Evolutionary conservation across 2,888 invertebrate species (phyloP).

Genomic region (Drosophila robusta): DNA sequence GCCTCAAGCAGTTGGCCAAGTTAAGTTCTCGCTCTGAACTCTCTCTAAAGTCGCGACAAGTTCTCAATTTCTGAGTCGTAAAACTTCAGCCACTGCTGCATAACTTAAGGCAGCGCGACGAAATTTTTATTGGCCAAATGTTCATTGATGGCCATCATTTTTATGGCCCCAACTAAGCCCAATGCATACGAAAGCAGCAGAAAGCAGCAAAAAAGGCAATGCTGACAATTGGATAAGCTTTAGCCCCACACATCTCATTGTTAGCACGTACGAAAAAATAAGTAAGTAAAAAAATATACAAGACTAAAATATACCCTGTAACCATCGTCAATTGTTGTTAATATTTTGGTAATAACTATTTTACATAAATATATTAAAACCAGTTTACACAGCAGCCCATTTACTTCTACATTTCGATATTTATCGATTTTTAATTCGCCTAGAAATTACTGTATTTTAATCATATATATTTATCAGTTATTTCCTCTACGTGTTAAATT

Average conservation of each 20-base stretch:
- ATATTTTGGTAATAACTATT: too few species aligned
- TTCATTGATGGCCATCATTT: constrained; percentile 48
- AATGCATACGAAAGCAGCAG: constrained; percentile 35
- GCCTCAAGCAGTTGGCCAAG: not conserved
- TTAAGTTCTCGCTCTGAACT: not conserved
- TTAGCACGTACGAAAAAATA: constrained; percentile 2
- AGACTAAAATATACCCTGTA: not conserved
- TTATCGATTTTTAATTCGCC: too few species aligned
- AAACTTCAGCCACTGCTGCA: constrained; percentile 32
- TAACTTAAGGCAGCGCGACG: constrained; percentile 30
- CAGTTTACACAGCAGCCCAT: too few species aligned
- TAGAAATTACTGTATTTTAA: too few species aligned
- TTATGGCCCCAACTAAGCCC: constrained; percentile 29
- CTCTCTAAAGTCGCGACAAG: constrained; percentile 5
- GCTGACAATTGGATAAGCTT: constrained; percentile 42
- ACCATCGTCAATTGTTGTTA: too few species aligned
- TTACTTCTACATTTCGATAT: too few species aligned
- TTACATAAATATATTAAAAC: too few species aligned
- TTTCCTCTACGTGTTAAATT: too few species aligned
- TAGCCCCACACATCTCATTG: constrained; percentile 7
- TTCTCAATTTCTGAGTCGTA: constrained; percentile 10
- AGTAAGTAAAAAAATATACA: not conserved
- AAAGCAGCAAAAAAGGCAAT: not conserved
- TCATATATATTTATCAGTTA: too few species aligned
- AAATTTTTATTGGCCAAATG: constrained; percentile 35